Evolutionary conservation across 2,113 vertebrate genomes (phyloP).

Genomic region (Narcine bancroftii): DNA sequence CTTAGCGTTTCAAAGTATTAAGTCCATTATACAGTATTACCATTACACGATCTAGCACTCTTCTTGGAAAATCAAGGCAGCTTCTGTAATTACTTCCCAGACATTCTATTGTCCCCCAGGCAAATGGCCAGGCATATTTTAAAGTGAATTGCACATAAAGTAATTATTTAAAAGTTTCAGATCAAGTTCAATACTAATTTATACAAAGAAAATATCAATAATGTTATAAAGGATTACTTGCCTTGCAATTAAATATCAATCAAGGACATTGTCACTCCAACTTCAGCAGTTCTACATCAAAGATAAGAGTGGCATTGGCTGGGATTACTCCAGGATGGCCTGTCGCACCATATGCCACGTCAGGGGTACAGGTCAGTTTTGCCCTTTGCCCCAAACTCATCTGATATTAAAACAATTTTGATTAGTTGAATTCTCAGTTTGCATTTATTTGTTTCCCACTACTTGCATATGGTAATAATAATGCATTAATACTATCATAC

Average conservation of each 20-base stretch:
- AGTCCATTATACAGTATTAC: background rate
- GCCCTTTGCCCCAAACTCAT: constrained; percentile 97
- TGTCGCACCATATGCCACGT: constrained; percentile 88
- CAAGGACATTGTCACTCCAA: constrained; percentile 68
- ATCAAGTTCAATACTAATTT: background rate
- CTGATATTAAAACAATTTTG: constrained; percentile 49
- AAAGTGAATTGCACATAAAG: background rate
- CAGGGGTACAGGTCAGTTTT: constrained; percentile 93
- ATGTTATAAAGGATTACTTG: background rate
- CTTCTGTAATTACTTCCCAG: background rate
- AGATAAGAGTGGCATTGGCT: constrained; percentile 90
- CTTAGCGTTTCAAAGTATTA: background rate
- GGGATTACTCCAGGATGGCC: constrained; percentile 97
- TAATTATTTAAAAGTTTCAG: background rate
- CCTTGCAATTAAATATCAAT: constrained; percentile 27
- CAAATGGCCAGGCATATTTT: background rate
- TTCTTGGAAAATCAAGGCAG: background rate
- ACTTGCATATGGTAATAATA: background rate
- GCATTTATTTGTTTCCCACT: background rate
- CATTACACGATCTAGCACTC: background rate
- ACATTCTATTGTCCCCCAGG: background rate
- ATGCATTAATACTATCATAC: background rate
- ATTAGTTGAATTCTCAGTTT: background rate
- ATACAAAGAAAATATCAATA: background rate
- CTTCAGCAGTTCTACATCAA: constrained; percentile 94